Conservation (phyloP, 2,113 vertebrate genomes). For the Pantherophis guttatus region DNA sequence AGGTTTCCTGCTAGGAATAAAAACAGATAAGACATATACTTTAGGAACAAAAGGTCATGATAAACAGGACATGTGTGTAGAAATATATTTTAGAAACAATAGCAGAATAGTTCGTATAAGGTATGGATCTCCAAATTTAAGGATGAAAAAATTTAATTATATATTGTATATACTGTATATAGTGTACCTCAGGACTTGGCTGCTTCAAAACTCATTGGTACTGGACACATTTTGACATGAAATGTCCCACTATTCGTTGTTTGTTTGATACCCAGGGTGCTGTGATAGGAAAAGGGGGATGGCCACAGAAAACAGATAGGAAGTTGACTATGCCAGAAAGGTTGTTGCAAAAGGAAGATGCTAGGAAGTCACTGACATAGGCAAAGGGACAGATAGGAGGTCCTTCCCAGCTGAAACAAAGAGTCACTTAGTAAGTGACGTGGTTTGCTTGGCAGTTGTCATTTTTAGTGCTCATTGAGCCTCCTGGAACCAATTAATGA, state of each 20-base stretch:
- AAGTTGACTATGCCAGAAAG: background rate
- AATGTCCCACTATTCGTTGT: background rate
- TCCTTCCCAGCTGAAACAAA: background rate
- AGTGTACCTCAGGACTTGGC: background rate
- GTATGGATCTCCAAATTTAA: background rate
- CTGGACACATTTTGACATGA: background rate
- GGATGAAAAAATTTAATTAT: background rate
- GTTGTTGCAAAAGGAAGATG: background rate
- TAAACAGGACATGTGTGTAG: background rate
- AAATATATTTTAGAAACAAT: background rate
- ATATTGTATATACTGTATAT: background rate
- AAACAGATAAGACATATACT: background rate
- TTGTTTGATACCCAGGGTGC: background rate
- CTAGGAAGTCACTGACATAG: background rate
- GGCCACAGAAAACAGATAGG: background rate
- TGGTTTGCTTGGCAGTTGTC: background rate
- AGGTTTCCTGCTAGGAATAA: conserved; percentile 3
- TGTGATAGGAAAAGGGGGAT: background rate
- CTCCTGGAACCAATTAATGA: background rate
- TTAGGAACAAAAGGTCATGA: background rate
- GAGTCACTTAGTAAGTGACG: background rate
- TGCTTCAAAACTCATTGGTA: background rate
- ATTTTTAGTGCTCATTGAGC: background rate
- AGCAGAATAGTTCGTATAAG: background rate
- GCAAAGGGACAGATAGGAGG: background rate